Base-by-base conservation (phyloP, 2,888 invertebrate species). In the Ornithoptera alexandrae region DNA sequence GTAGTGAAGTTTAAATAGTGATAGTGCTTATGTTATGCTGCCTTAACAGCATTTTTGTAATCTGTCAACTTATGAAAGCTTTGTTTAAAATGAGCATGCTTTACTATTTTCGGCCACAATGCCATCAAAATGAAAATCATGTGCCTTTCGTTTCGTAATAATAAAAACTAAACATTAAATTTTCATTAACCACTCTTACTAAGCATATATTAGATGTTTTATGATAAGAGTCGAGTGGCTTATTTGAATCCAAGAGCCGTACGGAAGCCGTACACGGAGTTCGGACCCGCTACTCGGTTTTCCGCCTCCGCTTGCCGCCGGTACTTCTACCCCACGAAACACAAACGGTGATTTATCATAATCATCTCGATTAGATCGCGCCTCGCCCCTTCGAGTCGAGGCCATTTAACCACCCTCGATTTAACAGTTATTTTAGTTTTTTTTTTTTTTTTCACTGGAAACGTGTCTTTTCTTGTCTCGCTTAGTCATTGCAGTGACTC, bases 311-410 rank as follows among this genome's bases (percentile, higher is more conserved):
- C 73, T 74, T 71, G 69, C 72, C 75, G 74, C 74, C 56, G 30
- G 24, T 68, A 76, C 76, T 76, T 76, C 74, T 80, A 76, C 79
- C 75, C 73, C 67, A 57, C 69, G 62, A 72, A 69, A 72, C 69
- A 73, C 77, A 80, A 78, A 76, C 72, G 79, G 85, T 85, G 89
- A 88, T 92, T 89, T 85, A 90, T 91, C 92, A 91, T 91, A 90
- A 91, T 91, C 89, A 86, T 85, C 84, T 83, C 86, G 89, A 90
- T 90, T 88, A 88, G 81, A 87, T 87, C 90, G 85, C 88, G 87
- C 85, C 89, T 83, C 84, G 83, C 88, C 87, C 87, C 84, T 71
- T 67, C 67, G 70, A 81, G 74, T 82, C 79, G 82, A 85, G 82
- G 83, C 82, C 83, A 84, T 84, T 86, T 87, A 87, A 83, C 85